phyloP scores from a whole-genome alignment of 2,113 vertebrate species.

The Zosterops japonicus region DNA sequence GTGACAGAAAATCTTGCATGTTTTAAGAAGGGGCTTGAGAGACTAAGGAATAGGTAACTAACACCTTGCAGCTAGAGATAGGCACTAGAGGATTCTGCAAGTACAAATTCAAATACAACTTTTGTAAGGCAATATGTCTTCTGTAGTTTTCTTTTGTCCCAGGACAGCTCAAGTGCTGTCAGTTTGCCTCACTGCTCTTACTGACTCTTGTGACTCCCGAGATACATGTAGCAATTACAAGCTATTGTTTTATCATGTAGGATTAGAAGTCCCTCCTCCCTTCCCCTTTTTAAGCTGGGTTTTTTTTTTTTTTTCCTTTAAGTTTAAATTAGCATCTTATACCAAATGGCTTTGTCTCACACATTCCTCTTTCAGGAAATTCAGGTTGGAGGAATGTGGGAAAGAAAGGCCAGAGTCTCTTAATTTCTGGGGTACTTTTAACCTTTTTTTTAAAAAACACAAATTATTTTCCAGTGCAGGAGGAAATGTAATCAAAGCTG shows the following conservation, averaged over 20 bases:
- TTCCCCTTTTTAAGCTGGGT: constrained; percentile 37
- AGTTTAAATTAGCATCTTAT: constrained; percentile 50
- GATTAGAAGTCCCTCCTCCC: background rate
- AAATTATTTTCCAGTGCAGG: background rate
- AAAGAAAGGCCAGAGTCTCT: background rate
- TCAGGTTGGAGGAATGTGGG: constrained; percentile 15
- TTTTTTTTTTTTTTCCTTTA: constrained; percentile 58
- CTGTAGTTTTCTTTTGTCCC: background rate
- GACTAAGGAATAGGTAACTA: background rate
- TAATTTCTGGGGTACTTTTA: background rate
- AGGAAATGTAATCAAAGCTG: constrained; percentile 26
- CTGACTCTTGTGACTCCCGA: background rate
- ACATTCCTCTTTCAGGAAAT: constrained; percentile 17
- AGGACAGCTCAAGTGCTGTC: background rate
- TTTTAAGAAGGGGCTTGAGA: background rate
- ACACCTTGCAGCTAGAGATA: background rate
- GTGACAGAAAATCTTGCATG: background rate
- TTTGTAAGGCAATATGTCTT: background rate
- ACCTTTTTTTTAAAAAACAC: background rate
- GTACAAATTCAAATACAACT: background rate
- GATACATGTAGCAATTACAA: background rate
- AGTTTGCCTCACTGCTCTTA: background rate
- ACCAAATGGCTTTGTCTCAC: constrained; percentile 50
- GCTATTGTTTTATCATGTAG: constrained; percentile 9
- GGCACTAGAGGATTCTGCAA: background rate